Evolutionary conservation across 2,113 vertebrate species (phyloP).

Genomic region (Rhynchomys soricoides): DNA sequence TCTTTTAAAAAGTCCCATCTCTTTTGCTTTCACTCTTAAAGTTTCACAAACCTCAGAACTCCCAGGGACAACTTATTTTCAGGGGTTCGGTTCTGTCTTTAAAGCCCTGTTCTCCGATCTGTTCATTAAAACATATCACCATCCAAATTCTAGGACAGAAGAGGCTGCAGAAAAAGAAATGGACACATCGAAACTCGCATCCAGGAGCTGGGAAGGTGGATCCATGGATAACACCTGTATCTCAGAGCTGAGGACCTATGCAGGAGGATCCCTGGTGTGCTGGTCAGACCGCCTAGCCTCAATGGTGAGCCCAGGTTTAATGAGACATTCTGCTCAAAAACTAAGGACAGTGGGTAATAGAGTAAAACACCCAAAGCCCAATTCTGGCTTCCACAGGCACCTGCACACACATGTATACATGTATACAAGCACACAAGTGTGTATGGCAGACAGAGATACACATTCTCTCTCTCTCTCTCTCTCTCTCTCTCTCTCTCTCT

Average conservation of each 20-base stretch:
- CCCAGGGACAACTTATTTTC: not conserved
- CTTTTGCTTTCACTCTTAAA: slow-evolving; percentile 20
- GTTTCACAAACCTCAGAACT: slow-evolving; percentile 10
- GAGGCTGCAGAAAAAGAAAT: not conserved
- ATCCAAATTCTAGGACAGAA: not conserved
- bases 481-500: no score
- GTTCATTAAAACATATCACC: not conserved
- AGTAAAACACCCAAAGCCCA: not conserved
- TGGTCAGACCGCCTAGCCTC: not conserved
- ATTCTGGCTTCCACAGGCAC: not conserved
- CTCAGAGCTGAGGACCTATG: no score
- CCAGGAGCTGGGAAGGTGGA: not conserved
- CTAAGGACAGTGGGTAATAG: not conserved
- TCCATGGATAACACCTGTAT: not conserved
- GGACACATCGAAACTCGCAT: not conserved
- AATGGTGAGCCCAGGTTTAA: not conserved
- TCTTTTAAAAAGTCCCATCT: not conserved
- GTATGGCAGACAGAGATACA: not conserved
- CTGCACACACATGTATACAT: not conserved
- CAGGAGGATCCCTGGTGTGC: not conserved
- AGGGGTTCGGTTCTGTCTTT: slow-evolving; percentile 15
- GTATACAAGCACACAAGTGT: not conserved
- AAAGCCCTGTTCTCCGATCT: not conserved
- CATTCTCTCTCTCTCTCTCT: not conserved
- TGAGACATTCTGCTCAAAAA: not conserved